These are phyloP conservation scores for Camponotus pennsylvanicus DNA, from an alignment of 1,140 invertebrate genomes.

Conservation along the genomic window DNA sequence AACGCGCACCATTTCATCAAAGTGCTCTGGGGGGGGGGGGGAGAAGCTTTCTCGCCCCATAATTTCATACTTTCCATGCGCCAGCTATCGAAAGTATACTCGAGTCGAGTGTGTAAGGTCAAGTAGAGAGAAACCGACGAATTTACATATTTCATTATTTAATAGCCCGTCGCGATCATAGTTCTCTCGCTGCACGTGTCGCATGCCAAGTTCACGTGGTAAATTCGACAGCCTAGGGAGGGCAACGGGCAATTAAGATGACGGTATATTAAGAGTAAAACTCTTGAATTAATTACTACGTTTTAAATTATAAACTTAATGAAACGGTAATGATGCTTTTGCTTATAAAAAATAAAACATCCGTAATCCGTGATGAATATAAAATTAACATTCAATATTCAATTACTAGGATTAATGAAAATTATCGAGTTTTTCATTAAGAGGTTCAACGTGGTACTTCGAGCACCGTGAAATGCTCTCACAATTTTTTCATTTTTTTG, in stretches of 20 bases:
- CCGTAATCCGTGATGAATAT: conserved; percentile 12
- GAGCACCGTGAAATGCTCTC: neutral
- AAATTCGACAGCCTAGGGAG: conserved; percentile 2
- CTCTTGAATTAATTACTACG: conserved; percentile 1
- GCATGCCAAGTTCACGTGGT: conserved; percentile 13
- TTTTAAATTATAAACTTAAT: conserved; percentile 34
- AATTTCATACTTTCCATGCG: conserved; percentile 43
- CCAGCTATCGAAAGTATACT: conserved; percentile 21
- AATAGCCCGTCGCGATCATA: neutral
- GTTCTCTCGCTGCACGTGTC: neutral
- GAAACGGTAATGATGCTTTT: neutral
- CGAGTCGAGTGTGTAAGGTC: conserved; percentile 37
- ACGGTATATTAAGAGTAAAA: conserved; percentile 1
- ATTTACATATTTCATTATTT: conserved; percentile 54
- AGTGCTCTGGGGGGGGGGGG: conserved; percentile 16
- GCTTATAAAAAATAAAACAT: conserved; percentile 16
- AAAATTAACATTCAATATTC: conserved; percentile 8
- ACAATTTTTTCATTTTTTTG: neutral
- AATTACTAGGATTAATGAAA: neutral
- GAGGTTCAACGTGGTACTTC: neutral
- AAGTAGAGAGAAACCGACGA: neutral
- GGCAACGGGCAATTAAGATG: neutral
- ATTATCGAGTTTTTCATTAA: conserved; percentile 15
- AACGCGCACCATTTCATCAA: conserved; percentile 33
- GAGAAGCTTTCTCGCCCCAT: neutral